Conservation (phyloP, 2,113 vertebrate species). For the Coptodon bakossiorum region DNA sequence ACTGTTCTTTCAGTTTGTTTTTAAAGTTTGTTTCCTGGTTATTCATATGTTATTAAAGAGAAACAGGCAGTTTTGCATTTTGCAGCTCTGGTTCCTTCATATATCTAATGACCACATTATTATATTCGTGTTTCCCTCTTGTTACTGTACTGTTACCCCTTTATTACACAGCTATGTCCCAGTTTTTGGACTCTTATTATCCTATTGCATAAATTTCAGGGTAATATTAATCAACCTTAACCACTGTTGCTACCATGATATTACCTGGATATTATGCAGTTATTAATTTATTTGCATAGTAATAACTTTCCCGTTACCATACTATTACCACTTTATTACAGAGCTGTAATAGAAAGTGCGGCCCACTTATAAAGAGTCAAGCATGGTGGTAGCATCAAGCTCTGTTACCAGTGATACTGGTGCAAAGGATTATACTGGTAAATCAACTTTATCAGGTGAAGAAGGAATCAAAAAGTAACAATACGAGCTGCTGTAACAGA, state of each 20-base stretch:
- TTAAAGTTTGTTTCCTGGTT: background rate
- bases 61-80: background rate
- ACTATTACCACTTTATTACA: rapidly evolving
- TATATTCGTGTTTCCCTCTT: background rate
- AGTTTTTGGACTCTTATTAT: too few relatives aligned
- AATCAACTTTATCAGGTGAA: background rate
- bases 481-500: background rate
- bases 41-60: background rate
- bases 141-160: background rate
- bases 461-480: background rate
- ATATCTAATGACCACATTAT: background rate
- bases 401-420: background rate
- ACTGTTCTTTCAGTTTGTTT: background rate
- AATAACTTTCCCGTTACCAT: background rate
- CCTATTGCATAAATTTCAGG: too few relatives aligned
- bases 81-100: background rate
- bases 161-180: background rate
- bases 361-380: background rate
- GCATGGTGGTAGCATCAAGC: background rate
- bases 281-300: background rate
- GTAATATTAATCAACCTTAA: too few relatives aligned
- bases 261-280: background rate
- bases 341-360: background rate
- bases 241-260: too few relatives aligned
- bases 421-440: background rate